Evolutionary conservation across 2,113 vertebrate genomes (phyloP).

Genomic region (Neotoma lepida): DNA sequence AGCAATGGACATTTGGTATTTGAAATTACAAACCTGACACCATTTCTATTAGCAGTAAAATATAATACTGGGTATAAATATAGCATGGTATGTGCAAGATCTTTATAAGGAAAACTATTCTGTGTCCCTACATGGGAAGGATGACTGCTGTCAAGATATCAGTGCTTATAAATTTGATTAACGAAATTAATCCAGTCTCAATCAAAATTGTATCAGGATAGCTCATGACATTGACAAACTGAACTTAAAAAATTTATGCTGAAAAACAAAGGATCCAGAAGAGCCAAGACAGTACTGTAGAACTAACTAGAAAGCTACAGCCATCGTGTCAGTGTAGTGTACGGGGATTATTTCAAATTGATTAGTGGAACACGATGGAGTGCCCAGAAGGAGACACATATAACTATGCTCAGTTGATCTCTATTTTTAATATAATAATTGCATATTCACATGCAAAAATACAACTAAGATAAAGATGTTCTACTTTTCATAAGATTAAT

Average conservation of each 20-base stretch:
- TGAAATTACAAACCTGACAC: background rate
- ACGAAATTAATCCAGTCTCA: background rate
- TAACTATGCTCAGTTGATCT: background rate
- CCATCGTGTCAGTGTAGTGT: background rate
- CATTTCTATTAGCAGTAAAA: background rate
- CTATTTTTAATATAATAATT: background rate
- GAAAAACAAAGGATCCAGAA: background rate
- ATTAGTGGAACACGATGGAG: background rate
- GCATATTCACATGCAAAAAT: background rate
- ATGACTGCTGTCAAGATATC: background rate
- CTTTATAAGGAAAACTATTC: background rate
- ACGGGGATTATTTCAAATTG: background rate
- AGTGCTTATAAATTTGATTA: background rate
- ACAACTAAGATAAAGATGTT: background rate
- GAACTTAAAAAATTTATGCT: background rate
- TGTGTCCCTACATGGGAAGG: background rate
- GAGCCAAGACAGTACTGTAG: background rate
- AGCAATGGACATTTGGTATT: background rate
- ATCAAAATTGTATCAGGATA: background rate
- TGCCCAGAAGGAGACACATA: background rate
- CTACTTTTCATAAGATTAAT: background rate
- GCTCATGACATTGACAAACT: background rate
- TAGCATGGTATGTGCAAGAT: background rate
- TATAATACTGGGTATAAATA: background rate
- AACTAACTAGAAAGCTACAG: background rate